phyloP scores from a whole-genome alignment of 2,113 vertebrate genomes.

The Bufo bufo region DNA sequence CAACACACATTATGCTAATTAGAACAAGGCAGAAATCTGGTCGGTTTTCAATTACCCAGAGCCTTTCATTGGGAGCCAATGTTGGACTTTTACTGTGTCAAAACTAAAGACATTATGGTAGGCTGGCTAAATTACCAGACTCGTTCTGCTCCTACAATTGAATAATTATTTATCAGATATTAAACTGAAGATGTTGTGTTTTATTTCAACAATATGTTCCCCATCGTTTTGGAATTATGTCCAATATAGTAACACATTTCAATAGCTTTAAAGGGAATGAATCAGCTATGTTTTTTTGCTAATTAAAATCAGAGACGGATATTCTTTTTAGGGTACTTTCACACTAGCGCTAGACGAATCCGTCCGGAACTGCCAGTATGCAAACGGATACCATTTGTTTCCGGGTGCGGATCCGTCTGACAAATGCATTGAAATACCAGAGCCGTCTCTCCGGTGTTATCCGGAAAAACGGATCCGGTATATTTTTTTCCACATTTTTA shows the following conservation, averaged over 20 bases:
- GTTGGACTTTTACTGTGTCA: constrained; percentile 50
- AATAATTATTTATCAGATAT: constrained; percentile 45
- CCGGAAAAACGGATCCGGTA: too few species aligned
- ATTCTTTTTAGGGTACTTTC: too few species aligned
- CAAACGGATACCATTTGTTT: too few species aligned
- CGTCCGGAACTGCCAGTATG: too few species aligned
- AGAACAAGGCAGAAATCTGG: constrained; percentile 46
- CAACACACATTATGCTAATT: constrained; percentile 55
- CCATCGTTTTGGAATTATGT: background rate
- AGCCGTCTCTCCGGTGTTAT: too few species aligned
- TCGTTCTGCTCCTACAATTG: constrained; percentile 32
- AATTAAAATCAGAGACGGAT: too few species aligned
- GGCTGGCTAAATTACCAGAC: constrained; percentile 18
- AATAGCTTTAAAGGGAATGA: background rate
- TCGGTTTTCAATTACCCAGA: constrained; percentile 49
- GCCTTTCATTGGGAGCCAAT: constrained; percentile 50
- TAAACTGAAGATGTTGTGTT: background rate
- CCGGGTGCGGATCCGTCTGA: too few species aligned
- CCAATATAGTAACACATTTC: background rate
- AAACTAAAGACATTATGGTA: constrained; percentile 41
- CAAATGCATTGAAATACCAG: too few species aligned
- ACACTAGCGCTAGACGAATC: too few species aligned
- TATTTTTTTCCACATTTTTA: too few species aligned
- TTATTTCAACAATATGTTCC: constrained; percentile 6
- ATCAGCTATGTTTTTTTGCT: too few species aligned